Percentiles rank a stretch among this genome's conserved stretches.
Evolutionary conservation across 2,113 vertebrate species (phyloP).

Genomic region (Odontophorus gujanensis): DNA sequence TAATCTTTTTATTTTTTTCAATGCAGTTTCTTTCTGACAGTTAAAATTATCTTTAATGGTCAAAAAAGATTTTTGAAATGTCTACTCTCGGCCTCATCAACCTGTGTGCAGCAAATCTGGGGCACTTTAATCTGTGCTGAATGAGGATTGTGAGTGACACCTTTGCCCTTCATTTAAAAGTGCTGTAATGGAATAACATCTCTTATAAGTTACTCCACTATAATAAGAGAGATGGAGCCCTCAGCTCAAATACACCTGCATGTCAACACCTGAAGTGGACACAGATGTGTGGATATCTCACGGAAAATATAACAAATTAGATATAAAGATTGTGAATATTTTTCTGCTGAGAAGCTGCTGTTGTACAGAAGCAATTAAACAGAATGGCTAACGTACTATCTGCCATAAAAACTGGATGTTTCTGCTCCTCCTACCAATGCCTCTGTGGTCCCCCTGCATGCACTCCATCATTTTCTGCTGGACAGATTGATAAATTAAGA

Average conservation of each 20-base stretch:
- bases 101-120: not conserved
- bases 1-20: not conserved
- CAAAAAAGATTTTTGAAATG: not conserved
- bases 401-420: not conserved
- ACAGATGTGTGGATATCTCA: not conserved
- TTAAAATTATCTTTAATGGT: not conserved
- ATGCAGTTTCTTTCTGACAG: not conserved
- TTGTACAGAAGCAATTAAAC: not conserved
- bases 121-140: not conserved
- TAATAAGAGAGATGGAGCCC: not conserved
- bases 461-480: not conserved
- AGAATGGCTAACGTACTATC: not conserved
- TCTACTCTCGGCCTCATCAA: not conserved
- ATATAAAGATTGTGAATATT: not conserved
- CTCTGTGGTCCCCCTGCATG: rapidly evolving
- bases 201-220: not conserved
- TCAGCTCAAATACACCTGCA: not conserved
- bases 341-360: not conserved
- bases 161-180: not conserved
- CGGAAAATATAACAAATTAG: not conserved
- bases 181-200: not conserved
- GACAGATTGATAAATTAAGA: not conserved
- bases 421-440: not conserved
- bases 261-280: not conserved
- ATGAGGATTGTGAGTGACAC: not conserved